phyloP scores from a whole-genome alignment of 2,888 invertebrate species.

The Drosophila imparisetae region DNA sequence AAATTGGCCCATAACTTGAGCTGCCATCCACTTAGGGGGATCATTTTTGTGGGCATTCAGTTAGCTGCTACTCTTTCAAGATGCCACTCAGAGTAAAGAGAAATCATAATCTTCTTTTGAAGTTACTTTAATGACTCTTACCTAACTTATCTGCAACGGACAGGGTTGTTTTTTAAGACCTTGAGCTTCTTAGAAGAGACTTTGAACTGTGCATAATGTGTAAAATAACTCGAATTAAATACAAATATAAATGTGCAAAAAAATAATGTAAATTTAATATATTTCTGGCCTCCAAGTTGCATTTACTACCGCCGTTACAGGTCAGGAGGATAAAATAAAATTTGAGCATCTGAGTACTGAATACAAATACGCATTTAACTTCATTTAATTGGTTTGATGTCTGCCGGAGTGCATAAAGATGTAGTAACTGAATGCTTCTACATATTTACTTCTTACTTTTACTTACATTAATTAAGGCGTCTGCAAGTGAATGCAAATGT shows the following conservation, averaged over 20 bases:
- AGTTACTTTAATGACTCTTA: background rate
- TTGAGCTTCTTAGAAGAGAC: background rate
- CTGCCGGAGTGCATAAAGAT: background rate
- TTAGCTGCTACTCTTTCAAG: background rate
- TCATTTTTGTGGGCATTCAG: background rate
- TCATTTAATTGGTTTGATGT: conserved; percentile 1
- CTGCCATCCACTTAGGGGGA: conserved; percentile 13
- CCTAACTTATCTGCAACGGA: background rate
- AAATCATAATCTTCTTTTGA: background rate
- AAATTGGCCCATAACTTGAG: conserved; percentile 29
- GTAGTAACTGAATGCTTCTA: background rate
- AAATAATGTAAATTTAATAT: background rate
- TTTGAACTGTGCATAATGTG: background rate
- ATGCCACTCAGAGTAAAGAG: background rate
- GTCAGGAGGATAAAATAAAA: background rate
- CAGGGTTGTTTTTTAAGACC: background rate
- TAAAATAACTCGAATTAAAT: background rate
- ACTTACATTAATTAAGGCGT: conserved; percentile 6
- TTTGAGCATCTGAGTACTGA: background rate
- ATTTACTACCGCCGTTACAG: fast-evolving
- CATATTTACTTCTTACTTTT: background rate
- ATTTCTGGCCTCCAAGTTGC: background rate
- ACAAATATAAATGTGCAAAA: background rate
- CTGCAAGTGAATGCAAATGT: background rate
- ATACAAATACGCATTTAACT: background rate